These are phyloP conservation scores for Homalodisca vitripennis DNA, from an alignment of 1,140 invertebrate genomes.

Conservation along the genomic window DNA sequence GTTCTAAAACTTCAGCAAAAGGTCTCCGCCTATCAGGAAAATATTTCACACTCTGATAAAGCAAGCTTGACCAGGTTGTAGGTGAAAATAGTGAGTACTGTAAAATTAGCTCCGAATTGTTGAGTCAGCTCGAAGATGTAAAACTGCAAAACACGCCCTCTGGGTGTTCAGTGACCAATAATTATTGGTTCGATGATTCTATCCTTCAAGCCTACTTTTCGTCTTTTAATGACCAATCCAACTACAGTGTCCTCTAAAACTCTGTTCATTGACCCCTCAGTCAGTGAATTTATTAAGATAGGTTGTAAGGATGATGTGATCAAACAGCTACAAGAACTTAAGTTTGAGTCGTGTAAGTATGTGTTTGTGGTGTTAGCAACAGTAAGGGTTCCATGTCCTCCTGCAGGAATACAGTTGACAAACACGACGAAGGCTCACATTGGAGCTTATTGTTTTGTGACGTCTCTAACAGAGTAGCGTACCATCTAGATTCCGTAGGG, in stretches of 20 bases:
- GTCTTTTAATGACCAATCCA: not conserved
- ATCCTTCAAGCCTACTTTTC: not conserved
- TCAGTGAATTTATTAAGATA: not conserved
- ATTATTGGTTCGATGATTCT: slow-evolving; percentile 8
- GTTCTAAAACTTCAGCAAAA: not conserved
- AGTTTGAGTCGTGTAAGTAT: not conserved
- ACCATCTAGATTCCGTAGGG: not conserved
- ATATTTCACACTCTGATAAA: not conserved
- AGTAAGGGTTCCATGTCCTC: not conserved
- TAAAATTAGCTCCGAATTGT: too few relatives aligned
- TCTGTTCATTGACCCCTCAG: slow-evolving; percentile 11
- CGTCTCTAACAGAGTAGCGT: slow-evolving; percentile 4
- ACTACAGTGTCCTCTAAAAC: not conserved
- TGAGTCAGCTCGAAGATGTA: not conserved
- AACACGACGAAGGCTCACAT: slow-evolving; percentile 19
- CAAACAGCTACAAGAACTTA: not conserved
- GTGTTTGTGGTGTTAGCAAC: slow-evolving; percentile 9
- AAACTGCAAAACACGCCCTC: not conserved
- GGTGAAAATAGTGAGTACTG: not conserved
- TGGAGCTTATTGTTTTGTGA: slow-evolving; percentile 17
- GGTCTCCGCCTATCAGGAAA: not conserved
- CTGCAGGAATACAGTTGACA: not conserved
- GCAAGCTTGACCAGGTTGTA: not conserved
- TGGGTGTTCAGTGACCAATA: not conserved
- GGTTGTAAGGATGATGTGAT: too few relatives aligned